A percentile compares a stretch with the other conserved stretches of the same genome.
Conservation (phyloP, 1,140 invertebrate genomes). For the Polypedilum pembai region DNA sequence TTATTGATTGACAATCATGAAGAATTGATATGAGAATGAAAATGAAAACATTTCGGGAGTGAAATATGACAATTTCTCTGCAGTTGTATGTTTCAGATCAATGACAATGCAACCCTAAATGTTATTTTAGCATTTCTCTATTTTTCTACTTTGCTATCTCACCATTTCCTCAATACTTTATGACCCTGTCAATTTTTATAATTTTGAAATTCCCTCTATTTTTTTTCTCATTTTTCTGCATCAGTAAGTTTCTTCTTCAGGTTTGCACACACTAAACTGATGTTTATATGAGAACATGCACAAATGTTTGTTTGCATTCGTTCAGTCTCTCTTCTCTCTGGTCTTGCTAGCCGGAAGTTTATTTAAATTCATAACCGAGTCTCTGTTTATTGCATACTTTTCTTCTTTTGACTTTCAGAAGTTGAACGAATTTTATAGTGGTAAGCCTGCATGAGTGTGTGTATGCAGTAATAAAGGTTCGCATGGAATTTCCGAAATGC, state of each 20-base stretch:
- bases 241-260: neutral
- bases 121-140: neutral
- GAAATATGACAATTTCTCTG: slow-evolving; percentile 9
- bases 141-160: neutral
- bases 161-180: neutral
- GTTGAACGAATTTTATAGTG: no score
- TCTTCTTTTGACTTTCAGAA: no score
- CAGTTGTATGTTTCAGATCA: neutral
- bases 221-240: neutral
- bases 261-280: neutral
- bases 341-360: neutral
- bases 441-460: neutral
- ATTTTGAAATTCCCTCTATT: neutral
- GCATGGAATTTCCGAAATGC: neutral
- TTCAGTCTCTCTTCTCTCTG: neutral
- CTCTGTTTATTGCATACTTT: no score
- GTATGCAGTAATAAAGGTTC: neutral
- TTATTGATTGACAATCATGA: slow-evolving; percentile 24
- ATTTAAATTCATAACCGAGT: neutral
- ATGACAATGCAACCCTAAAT: slow-evolving; percentile 23
- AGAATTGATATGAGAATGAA: neutral
- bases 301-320: neutral
- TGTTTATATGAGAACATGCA: neutral
- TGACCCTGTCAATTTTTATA: slow-evolving; percentile 11
- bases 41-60: neutral